Base-by-base conservation (phyloP, 2,113 vertebrate genomes). In the Takifugu bimaculatus region DNA sequence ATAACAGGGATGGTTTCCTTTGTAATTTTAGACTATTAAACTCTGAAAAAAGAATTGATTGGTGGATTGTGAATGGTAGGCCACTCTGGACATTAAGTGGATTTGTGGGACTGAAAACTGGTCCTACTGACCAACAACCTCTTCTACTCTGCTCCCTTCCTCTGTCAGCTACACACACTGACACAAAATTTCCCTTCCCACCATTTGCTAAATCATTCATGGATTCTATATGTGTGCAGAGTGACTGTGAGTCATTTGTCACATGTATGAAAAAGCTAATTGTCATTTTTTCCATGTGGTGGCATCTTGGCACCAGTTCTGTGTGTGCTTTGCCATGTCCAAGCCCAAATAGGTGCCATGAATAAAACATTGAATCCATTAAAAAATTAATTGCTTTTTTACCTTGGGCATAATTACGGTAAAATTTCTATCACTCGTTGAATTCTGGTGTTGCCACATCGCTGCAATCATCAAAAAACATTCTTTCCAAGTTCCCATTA, bases 301-400 rank as follows among this genome's bases (percentile, higher is more conserved):
- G 54, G 67, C 54, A 75, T n/a, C 68, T 65, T 83, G 75, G 79
- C 68, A 50, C 13, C 9, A 20, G 50, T 53, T 81, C 43, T 45
- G 39, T 57, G 62, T 82, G 80, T 47, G 20, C 54, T 72, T 60
- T 68, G 60, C 69, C 80, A 84, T 69, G 78, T 77, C 63, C 65
- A 75, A 74, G 75, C 82, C 75, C 75, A 68, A 77, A 75, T 74
- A 71, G 69, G 63, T 72, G 55, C 50, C 72, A 87, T 91, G 87
- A 91, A 91, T 91, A 91, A 92, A 89, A 89, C 82, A 92, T 91
- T 78, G 63, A 87, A 78, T 84, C 81, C 80, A 89, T 90, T 88
- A 85, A 88, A 92, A 92, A 85, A 90, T 89, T 75, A 75, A 89
- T 89, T 70, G 77, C 78, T 65, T 77, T 83, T 80, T 83, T 83